Evolutionary conservation across 2,797 vertebrate species (phyloP).

Genomic region (Phaenicophaeus curvirostris): DNA sequence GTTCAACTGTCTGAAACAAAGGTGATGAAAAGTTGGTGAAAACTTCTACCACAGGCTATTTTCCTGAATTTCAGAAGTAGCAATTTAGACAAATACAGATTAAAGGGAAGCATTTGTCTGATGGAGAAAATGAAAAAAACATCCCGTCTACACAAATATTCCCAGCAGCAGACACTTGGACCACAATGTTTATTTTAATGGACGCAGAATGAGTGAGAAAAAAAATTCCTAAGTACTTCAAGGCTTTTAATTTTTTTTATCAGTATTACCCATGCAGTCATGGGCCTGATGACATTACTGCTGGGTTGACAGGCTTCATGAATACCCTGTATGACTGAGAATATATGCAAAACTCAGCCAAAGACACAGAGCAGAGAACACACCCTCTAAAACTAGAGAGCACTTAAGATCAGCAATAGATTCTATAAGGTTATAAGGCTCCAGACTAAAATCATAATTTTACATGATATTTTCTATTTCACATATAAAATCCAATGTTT

Average conservation of each 20-base stretch:
- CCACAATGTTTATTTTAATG: conserved; percentile 71
- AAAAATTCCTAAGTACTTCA: conserved; percentile 56
- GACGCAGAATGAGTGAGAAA: conserved; percentile 35
- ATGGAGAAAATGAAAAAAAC: neutral
- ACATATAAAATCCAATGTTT: neutral
- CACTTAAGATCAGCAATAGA: neutral
- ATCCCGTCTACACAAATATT: conserved; percentile 34
- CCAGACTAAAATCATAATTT: neutral
- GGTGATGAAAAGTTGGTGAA: neutral
- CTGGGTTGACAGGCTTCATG: neutral
- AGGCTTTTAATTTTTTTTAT: conserved; percentile 27
- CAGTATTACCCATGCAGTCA: conserved; percentile 21
- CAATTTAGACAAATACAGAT: conserved; percentile 54
- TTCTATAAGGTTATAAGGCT: neutral
- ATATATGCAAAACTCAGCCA: neutral
- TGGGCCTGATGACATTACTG: neutral
- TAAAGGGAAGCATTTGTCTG: conserved; percentile 36
- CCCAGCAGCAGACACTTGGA: conserved; percentile 36
- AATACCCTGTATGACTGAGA: neutral
- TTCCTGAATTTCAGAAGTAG: conserved; percentile 54
- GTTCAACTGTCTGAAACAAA: conserved; percentile 13
- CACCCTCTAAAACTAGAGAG: neutral
- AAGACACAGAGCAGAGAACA: neutral
- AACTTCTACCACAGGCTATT: conserved; percentile 22
- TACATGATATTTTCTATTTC: neutral